Evolutionary conservation across 2,888 invertebrate species (phyloP).

Genomic region (Dasypolia templi): DNA sequence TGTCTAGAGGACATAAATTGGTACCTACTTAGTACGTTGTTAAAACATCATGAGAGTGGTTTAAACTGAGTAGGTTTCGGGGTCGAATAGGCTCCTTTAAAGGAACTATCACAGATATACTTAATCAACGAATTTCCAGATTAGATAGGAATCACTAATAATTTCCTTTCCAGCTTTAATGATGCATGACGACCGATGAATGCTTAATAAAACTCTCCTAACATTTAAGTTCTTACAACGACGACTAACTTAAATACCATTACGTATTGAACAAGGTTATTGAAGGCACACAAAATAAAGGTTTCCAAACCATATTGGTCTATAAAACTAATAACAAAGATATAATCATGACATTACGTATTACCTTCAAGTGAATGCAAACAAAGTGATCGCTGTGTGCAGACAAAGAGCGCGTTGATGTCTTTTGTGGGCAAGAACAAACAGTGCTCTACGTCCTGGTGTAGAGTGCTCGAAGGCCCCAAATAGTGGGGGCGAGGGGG

Average conservation of each 20-base stretch:
- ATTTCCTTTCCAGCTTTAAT: background rate
- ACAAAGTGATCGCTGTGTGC: constrained; percentile 15
- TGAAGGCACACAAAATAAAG: background rate
- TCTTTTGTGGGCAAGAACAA: constrained; percentile 60
- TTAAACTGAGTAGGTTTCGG: background rate
- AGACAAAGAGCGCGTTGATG: constrained; percentile 65
- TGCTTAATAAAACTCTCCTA: background rate
- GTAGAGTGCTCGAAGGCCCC: constrained; percentile 42
- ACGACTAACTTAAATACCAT: background rate
- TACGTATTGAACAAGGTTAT: background rate
- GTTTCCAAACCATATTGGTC: constrained; percentile 10
- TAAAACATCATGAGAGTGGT: background rate
- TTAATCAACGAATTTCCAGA: background rate
- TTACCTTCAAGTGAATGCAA: constrained; percentile 17
- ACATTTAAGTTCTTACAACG: background rate
- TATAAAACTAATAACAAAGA: constrained; percentile 35
- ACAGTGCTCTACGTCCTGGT: constrained; percentile 25
- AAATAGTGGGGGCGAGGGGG: constrained; percentile 35
- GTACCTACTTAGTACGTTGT: background rate
- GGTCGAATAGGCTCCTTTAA: background rate
- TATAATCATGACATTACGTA: constrained; percentile 37
- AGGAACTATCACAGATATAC: background rate
- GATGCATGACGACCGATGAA: background rate
- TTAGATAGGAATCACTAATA: background rate
- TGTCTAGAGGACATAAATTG: background rate